phyloP scores from a whole-genome alignment of 2,888 invertebrate genomes.

The Microctonus aethiopoides region DNA sequence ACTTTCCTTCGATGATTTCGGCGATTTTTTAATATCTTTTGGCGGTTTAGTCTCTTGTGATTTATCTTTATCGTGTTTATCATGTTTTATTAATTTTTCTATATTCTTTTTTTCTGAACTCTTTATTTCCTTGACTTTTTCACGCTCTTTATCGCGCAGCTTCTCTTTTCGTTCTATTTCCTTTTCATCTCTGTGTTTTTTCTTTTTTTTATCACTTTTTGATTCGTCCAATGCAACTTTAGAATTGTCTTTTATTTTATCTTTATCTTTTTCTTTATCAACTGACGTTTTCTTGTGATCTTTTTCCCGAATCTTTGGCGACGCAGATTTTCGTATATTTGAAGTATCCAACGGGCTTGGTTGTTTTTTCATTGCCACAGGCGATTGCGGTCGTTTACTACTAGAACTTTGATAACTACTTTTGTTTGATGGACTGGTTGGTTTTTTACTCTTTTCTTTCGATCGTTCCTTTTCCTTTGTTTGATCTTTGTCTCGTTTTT shows the following conservation, averaged over 20 bases:
- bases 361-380: conserved; percentile 61
- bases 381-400: conserved; percentile 55
- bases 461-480: conserved; percentile 72
- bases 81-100: conserved; percentile 76
- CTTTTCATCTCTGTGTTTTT: conserved; percentile 72
- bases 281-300: conserved; percentile 59
- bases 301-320: conserved; percentile 62
- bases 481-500: conserved; percentile 69
- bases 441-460: conserved; percentile 70
- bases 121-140: conserved; percentile 64
- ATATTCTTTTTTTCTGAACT: conserved; percentile 69
- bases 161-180: conserved; percentile 71
- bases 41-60: conserved; percentile 67
- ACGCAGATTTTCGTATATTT: conserved; percentile 48
- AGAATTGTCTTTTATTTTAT: conserved; percentile 68
- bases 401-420: conserved; percentile 56
- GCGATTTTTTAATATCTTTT: conserved; percentile 62
- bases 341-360: conserved; percentile 56
- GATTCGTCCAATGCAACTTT: conserved; percentile 66
- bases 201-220: conserved; percentile 69
- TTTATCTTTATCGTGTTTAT: conserved; percentile 69
- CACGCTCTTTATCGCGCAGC: conserved; percentile 64
- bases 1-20: conserved; percentile 43
- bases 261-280: conserved; percentile 61
- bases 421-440: conserved; percentile 65